Base-by-base conservation (phyloP, 2,113 vertebrate genomes). In the Sinocyclocheilus grahami region DNA sequence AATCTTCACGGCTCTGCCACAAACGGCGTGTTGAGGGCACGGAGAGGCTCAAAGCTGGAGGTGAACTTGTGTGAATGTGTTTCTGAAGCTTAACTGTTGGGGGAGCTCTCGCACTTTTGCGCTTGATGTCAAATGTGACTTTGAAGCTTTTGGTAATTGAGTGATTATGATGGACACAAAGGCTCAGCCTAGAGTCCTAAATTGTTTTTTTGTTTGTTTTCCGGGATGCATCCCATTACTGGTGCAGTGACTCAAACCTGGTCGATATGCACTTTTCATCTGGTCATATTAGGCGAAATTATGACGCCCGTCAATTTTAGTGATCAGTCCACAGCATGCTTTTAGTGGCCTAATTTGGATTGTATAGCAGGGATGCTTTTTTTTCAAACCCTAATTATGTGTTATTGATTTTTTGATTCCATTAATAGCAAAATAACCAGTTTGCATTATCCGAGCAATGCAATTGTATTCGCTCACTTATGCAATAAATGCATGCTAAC, bases 31-130 rank as follows among this genome's bases (percentile, higher is more conserved):
- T n/a, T 51, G 62, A 71, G 65, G 81, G 81, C 81, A 83, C 3
- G 4, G 63, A 69, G 80, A 69, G 16, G 10, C 62, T 86, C 24
- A 78, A 89, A 86, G 74, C 20, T 53, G 51, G 46, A 67, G 62
- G 55, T 90, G 82, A 93, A 93, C 87, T 93, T 91, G 86, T 91
- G 88, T 85, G 86, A 88, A 87, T 93, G 93, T 89, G 91, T 88
- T 93, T 91, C 92, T 90, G 63, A 90, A 22, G 85, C 81, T 86
- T 84, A 88, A 92, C 95, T 92, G 95, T 84, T 90, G 93, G 95
- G 93, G 95, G 95, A 95, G 95, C 95, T 96, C 94, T 91, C 91
- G 94, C 89, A 92, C 95, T 95, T 95, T 87, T 90, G 87, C 90
- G 87, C 89, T 65, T 39, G 88, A 89, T 91, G 91, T 94, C 92